Percentiles rank a stretch among this genome's conserved stretches.
Evolutionary conservation across 2,888 invertebrate genomes (phyloP).

Genomic region (Carabus problematicus): DNA sequence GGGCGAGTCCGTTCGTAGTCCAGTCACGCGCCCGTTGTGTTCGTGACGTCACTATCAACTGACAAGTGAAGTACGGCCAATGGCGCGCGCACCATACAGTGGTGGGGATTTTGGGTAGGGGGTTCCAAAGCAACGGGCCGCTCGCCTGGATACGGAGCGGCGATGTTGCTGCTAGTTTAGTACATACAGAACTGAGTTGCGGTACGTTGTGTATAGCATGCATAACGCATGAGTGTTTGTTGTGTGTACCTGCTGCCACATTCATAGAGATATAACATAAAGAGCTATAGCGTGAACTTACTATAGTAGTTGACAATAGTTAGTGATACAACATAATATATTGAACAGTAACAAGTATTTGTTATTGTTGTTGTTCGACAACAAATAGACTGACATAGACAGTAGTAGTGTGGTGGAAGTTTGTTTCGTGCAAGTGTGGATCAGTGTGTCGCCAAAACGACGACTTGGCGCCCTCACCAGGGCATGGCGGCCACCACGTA

Average conservation of each 20-base stretch:
- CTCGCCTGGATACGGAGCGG: constrained; percentile 63
- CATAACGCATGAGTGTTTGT: constrained; percentile 66
- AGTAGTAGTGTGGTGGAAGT: constrained; percentile 28
- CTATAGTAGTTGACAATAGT: background rate
- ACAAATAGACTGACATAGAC: constrained; percentile 5
- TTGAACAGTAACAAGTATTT: constrained; percentile 1
- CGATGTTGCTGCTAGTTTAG: constrained; percentile 57
- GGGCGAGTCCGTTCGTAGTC: constrained; percentile 51
- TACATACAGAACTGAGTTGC: constrained; percentile 65
- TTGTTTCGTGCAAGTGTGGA: constrained; percentile 44
- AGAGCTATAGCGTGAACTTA: constrained; percentile 1
- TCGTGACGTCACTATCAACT: constrained; percentile 55
- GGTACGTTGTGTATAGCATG: constrained; percentile 62
- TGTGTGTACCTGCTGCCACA: constrained; percentile 12
- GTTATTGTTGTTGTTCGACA: background rate
- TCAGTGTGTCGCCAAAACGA: constrained; percentile 55
- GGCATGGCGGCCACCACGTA: constrained; percentile 97
- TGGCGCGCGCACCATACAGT: constrained; percentile 57
- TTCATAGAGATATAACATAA: background rate
- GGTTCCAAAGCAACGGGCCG: constrained; percentile 49
- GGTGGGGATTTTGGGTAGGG: constrained; percentile 49
- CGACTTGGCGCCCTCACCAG: constrained; percentile 66
- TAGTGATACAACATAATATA: background rate
- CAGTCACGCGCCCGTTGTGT: constrained; percentile 52
- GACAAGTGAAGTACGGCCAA: constrained; percentile 56